Evolutionary conservation across 2,797 vertebrate genomes (phyloP).

Genomic region (Enteromius afrohamiltoni): DNA sequence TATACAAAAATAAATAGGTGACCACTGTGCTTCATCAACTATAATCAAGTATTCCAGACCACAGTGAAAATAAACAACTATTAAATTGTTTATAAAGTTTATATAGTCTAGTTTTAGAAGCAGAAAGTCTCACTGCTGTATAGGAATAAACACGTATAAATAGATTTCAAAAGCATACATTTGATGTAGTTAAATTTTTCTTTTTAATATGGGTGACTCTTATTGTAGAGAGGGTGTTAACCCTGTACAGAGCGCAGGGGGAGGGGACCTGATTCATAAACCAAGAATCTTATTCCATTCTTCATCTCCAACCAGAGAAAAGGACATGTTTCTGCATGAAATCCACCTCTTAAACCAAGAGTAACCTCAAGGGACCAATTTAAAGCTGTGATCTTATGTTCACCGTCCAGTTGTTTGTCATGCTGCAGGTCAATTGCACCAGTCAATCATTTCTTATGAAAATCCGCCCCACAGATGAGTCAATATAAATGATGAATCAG

Average conservation of each 20-base stretch:
- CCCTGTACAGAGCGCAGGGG: neutral
- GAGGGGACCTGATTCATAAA: neutral
- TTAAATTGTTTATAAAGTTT: too few relatives aligned
- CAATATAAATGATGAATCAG: constrained; percentile 41
- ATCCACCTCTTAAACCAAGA: constrained; percentile 8
- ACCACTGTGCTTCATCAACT: neutral
- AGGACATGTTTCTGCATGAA: neutral
- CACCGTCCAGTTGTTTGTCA: constrained; percentile 29
- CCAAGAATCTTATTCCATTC: neutral
- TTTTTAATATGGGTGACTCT: neutral
- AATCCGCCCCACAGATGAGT: constrained; percentile 35
- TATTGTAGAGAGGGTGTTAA: neutral
- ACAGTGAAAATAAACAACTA: neutral
- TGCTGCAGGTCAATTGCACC: constrained; percentile 29
- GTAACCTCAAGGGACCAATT: constrained; percentile 22
- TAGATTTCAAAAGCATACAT: neutral
- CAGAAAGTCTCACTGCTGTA: neutral
- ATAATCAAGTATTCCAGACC: neutral
- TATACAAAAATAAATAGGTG: neutral
- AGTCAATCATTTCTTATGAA: constrained; percentile 35
- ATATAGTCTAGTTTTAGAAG: too few relatives aligned
- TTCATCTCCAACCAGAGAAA: neutral
- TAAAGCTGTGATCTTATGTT: constrained; percentile 30
- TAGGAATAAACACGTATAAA: neutral
- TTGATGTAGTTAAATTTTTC: neutral